Conservation (phyloP, 2,888 invertebrate genomes). For the Dinocampus coccinellae region DNA sequence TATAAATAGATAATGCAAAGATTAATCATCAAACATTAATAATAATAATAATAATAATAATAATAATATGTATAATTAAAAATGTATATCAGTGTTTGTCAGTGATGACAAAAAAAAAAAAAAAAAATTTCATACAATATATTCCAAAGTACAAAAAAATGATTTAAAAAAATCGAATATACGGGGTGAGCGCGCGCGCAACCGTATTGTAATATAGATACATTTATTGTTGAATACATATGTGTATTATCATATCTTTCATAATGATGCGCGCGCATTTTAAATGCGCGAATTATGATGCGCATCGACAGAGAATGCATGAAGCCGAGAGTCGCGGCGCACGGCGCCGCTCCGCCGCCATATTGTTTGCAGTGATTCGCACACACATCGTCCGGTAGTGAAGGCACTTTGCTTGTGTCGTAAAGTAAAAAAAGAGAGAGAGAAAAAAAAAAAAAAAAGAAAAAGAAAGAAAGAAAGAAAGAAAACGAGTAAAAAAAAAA, state of each 20-base stretch:
- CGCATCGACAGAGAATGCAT: slow-evolving; percentile 25
- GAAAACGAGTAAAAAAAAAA: neutral
- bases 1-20: too few relatives aligned
- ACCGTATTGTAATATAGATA: neutral
- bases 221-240: neutral
- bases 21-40: too few relatives aligned
- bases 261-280: slow-evolving; percentile 31
- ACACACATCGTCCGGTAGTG: slow-evolving; percentile 47
- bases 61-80: neutral
- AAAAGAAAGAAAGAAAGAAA: neutral
- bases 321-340: slow-evolving; percentile 28
- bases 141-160: too few relatives aligned
- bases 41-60: too few relatives aligned
- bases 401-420: slow-evolving; percentile 26
- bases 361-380: slow-evolving; percentile 59
- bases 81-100: neutral
- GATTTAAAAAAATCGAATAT: too few relatives aligned
- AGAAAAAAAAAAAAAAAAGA: slow-evolving; percentile 5
- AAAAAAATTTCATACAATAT: neutral
- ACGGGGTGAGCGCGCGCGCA: too few relatives aligned
- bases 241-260: neutral
- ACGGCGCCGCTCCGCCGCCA: slow-evolving; percentile 54
- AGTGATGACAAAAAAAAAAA: neutral
- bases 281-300: slow-evolving; percentile 20
- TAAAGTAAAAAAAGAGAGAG: neutral